Conservation (phyloP, 2,888 invertebrate genomes). For the Mesorhabditis sp. region DNA sequence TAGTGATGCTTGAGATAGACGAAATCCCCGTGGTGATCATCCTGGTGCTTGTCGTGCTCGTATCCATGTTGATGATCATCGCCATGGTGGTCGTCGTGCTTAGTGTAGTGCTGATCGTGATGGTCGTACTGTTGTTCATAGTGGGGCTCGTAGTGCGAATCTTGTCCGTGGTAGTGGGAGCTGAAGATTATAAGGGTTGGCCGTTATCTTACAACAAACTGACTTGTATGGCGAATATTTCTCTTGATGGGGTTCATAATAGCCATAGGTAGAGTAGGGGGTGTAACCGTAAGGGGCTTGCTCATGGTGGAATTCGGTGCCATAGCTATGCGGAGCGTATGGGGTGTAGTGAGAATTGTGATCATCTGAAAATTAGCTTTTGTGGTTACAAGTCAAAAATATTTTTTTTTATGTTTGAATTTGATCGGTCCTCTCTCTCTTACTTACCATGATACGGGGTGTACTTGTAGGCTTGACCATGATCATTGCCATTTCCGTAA, state of each 20-base stretch:
- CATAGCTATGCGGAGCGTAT: background rate
- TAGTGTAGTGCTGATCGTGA: background rate
- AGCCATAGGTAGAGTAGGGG: background rate
- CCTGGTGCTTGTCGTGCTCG: background rate
- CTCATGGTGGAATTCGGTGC: constrained; percentile 5
- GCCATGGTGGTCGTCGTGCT: background rate
- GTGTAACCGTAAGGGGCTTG: background rate
- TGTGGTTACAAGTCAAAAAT: no score
- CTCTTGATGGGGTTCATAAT: background rate
- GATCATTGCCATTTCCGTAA: background rate
- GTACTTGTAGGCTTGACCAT: background rate
- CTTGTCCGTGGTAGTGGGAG: no score
- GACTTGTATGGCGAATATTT: no score
- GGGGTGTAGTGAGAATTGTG: background rate
- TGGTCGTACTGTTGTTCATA: background rate
- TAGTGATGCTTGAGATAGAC: constrained; percentile 4
- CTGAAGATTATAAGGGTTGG: no score
- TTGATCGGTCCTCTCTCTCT: no score
- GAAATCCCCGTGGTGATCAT: background rate
- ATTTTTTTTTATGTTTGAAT: no score
- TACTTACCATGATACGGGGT: no score
- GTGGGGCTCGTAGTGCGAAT: background rate
- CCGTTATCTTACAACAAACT: no score
- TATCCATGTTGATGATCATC: constrained; percentile 2
- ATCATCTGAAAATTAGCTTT: background rate